A percentile compares a stretch with the other conserved stretches of the same genome.
phyloP scores from a whole-genome alignment of 2,888 invertebrate genomes.

The Acanthoscelides obtectus region DNA sequence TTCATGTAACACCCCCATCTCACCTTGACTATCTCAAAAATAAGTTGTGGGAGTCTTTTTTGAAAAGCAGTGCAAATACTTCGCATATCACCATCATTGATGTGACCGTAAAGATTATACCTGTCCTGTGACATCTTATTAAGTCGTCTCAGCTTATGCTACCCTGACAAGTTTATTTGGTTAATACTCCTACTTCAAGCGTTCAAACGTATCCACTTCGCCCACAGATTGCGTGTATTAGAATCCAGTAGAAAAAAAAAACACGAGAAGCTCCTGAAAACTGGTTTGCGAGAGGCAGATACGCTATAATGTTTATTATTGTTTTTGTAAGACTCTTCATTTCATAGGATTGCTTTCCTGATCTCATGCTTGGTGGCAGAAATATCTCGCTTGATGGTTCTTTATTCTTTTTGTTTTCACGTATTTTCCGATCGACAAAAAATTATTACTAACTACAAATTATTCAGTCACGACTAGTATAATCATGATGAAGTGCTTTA shows the following conservation, averaged over 20 bases:
- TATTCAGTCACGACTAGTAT: neutral
- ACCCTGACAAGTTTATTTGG: neutral
- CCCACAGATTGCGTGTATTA: neutral
- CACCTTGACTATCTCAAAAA: too few relatives aligned
- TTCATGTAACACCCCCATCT: too few relatives aligned
- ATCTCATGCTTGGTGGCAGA: neutral
- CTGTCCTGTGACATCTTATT: neutral
- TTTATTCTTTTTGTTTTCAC: neutral
- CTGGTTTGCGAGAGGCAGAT: neutral
- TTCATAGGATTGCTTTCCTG: neutral
- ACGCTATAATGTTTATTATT: neutral
- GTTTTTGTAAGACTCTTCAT: neutral
- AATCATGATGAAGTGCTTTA: neutral
- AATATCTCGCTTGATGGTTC: neutral
- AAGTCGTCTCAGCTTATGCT: neutral
- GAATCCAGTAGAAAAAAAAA: neutral
- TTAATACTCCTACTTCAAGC: neutral
- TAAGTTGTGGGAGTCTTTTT: too few relatives aligned
- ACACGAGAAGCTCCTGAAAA: neutral
- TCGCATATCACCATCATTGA: neutral
- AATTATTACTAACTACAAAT: neutral
- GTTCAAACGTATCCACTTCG: neutral
- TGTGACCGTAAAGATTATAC: neutral
- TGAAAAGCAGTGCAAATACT: too few relatives aligned
- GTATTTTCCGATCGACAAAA: neutral